These are phyloP conservation scores for Incurvaria masculella DNA, from an alignment of 2,888 invertebrate genomes.

Conservation along the genomic window DNA sequence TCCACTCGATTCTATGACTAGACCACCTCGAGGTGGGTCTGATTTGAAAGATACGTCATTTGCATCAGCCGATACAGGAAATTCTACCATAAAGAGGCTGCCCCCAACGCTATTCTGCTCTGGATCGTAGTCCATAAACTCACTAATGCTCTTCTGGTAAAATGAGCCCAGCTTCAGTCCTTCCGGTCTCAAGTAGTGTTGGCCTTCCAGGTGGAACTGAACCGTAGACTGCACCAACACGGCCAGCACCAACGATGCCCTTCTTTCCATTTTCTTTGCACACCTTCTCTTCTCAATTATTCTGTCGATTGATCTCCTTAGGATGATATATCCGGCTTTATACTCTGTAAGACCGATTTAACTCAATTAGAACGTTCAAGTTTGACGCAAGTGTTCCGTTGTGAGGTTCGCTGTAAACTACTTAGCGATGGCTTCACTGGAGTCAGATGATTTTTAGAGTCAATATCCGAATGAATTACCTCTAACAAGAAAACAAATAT, in stretches of 20 bases:
- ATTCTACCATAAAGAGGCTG: no score
- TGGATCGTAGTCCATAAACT: not conserved
- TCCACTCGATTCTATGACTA: no score
- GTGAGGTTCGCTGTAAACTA: not conserved
- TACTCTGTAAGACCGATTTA: not conserved
- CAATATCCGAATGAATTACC: not conserved
- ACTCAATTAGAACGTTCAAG: not conserved
- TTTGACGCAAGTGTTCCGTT: not conserved
- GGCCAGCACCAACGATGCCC: not conserved
- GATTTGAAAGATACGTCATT: no score
- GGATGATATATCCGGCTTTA: not conserved
- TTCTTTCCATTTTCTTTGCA: not conserved
- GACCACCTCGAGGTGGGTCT: no score
- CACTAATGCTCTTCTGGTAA: not conserved
- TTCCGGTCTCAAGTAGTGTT: not conserved
- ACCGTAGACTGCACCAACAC: not conserved
- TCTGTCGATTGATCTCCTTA: no score
- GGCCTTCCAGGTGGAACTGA: not conserved
- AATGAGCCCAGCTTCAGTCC: not conserved
- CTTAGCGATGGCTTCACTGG: not conserved
- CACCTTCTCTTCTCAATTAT: no score
- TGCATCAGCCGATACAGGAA: no score
- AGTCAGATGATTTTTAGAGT: not conserved
- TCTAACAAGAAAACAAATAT: not conserved
- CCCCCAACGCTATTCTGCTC: not conserved